Percentiles rank a stretch among this genome's conserved stretches.
Conservation (phyloP, 2,797 vertebrate species). For the Melanotaenia maccullochi region DNA sequence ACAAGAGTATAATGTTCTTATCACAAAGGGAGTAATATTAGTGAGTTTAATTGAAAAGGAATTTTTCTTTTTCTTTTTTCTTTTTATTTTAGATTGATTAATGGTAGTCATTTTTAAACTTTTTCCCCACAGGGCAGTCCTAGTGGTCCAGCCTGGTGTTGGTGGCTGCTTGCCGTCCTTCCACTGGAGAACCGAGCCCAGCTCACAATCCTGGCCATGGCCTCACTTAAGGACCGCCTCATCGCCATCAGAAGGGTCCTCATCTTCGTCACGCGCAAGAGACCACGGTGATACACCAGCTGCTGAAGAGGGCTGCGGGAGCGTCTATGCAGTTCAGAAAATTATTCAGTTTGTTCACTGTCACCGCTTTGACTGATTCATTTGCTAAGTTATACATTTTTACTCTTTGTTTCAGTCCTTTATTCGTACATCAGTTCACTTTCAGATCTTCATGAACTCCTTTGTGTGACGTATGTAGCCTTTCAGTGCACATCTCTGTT, state of each 20-base stretch:
- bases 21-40: too few species aligned
- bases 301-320: neutral
- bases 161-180: constrained; percentile 93
- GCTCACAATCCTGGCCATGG: constrained; percentile 92
- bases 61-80: too few species aligned
- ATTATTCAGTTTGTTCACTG: neutral
- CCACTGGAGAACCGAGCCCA: constrained; percentile 91
- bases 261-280: constrained; percentile 91
- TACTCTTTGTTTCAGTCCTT: neutral
- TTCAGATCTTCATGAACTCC: constrained; percentile 18
- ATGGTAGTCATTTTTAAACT: too few species aligned
- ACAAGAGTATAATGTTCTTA: too few species aligned
- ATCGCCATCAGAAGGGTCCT: constrained; percentile 89
- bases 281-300: constrained; percentile 81
- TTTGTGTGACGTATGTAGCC: constrained; percentile 4
- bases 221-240: constrained; percentile 90
- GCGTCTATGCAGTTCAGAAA: constrained; percentile 54
- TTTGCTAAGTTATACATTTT: neutral
- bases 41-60: too few species aligned
- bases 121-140: constrained; percentile 82
- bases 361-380: neutral
- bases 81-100: too few species aligned
- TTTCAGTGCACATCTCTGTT: neutral
- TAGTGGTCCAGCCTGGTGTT: constrained; percentile 92
- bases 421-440: neutral